phyloP scores from a whole-genome alignment of 2,888 invertebrate species.

The Petrolisthes manimaculis region DNA sequence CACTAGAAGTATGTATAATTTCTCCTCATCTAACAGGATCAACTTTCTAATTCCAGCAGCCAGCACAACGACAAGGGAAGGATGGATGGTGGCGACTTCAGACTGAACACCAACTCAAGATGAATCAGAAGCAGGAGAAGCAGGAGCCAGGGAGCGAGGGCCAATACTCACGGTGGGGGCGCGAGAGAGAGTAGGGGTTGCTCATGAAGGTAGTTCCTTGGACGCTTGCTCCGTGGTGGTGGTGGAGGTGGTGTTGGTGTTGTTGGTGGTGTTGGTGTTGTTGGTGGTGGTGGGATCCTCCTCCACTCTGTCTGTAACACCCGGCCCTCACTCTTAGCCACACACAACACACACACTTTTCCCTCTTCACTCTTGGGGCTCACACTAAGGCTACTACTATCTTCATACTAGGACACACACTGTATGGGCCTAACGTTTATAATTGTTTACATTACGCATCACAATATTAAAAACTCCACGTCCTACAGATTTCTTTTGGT shows the following conservation, averaged over 20 bases:
- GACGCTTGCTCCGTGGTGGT: neutral
- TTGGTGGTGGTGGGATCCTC: constrained; percentile 40
- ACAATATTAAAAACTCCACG: too few species aligned
- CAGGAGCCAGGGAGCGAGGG: constrained; percentile 3
- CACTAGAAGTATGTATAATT: too few species aligned
- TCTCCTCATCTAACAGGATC: too few species aligned
- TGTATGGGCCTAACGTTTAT: too few species aligned
- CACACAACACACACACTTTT: neutral
- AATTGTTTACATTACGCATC: too few species aligned
- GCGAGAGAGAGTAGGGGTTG: constrained; percentile 3
- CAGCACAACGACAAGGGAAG: too few species aligned
- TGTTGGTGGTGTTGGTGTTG: constrained; percentile 6
- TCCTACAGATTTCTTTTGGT: too few species aligned
- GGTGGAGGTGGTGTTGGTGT: neutral
- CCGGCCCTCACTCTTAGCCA: constrained; percentile 58
- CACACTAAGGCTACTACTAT: neutral
- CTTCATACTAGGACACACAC: neutral
- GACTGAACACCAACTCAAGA: neutral
- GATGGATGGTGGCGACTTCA: too few species aligned
- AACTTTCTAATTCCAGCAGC: too few species aligned
- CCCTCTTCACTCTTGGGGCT: neutral
- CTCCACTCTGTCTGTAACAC: constrained; percentile 63
- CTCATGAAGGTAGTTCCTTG: constrained; percentile 49
- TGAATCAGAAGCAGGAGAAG: neutral
- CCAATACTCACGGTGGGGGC: constrained; percentile 40